Conservation (phyloP, 2,797 vertebrate species). For the Centropyge bicolor region DNA sequence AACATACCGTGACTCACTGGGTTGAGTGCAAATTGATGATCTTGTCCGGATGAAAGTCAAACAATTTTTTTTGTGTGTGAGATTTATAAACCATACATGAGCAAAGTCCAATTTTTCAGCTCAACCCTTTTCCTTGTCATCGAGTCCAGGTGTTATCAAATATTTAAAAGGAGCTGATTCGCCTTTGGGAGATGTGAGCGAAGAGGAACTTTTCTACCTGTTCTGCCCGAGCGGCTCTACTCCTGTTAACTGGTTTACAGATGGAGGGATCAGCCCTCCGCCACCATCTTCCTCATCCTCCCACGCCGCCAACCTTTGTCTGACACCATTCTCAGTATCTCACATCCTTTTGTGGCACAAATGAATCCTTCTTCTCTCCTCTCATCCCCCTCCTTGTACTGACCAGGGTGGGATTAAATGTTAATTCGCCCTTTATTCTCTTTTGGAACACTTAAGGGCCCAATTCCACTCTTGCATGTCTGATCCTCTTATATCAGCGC, state of each 20-base stretch:
- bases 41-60: neutral
- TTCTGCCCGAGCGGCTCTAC: constrained; percentile 39
- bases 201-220: constrained; percentile 39
- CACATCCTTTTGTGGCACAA: constrained; percentile 61
- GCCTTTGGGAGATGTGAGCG: constrained; percentile 26
- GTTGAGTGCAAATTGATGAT: constrained; percentile 22
- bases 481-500: constrained; percentile 82
- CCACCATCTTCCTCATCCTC: constrained; percentile 42
- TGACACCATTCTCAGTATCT: constrained; percentile 52
- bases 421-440: constrained; percentile 81
- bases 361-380: constrained; percentile 57
- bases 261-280: constrained; percentile 33
- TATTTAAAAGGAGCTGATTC: constrained; percentile 38
- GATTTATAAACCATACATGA: constrained; percentile 9
- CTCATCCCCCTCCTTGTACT: constrained; percentile 60
- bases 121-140: neutral
- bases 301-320: constrained; percentile 59
- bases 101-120: constrained; percentile 13
- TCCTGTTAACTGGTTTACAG: constrained; percentile 40
- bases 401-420: constrained; percentile 80
- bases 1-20: constrained; percentile 9
- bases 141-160: constrained; percentile 36
- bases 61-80: neutral
- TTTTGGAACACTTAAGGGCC: constrained; percentile 77
- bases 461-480: constrained; percentile 83